Base-by-base conservation (phyloP, 2,113 vertebrate genomes). In the Lepus americanus region DNA sequence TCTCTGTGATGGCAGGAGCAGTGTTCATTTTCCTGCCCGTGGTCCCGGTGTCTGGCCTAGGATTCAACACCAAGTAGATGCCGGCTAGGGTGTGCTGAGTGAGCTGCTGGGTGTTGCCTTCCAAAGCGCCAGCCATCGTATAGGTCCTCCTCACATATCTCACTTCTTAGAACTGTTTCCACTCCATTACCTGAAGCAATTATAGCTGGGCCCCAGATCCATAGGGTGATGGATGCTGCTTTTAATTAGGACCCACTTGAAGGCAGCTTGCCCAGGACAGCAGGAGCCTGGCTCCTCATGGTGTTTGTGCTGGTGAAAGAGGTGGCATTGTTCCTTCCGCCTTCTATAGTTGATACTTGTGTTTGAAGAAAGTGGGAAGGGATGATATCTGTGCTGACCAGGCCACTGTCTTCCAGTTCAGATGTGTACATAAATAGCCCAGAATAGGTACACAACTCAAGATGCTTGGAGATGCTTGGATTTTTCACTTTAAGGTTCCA, bases 101-200 rank as follows among this genome's bases (percentile, higher is more conserved):
- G 39, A 79, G 9, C 83, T 70, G 44, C 9, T 39, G 23, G 88
- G 9, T 44, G 49, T 33, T 78, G 39, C 13, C 36, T 81, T 82
- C n/a, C 51, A 77, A 92, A 93, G 36, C 70, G 33, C 70, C 25
- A 55, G 29, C 11, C 44, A 22, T 74, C 36, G 49, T 5, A 29
- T 63, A 5, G 4, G 22, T 36, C 73, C 80, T 59, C 16, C 19
- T 82, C 70, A 67, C 0, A 27, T 72, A 44, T 92, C 66, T 73
- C 66, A 67, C n/a, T 33, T 76, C 93, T 86, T 88, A 95, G n/a
- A 90, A 70, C 11, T 29, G 49, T 69, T 95, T 92, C 89, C 63
- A 84, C 79, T 69, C 81, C 59, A 59, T 81, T 95, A 87, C 69
- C 72, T 90, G 85, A 92, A 87, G 90, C 53, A 33, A 63, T 90